These are phyloP conservation scores for Azorinus chamasolen DNA, from an alignment of 2,888 invertebrate genomes.

Conservation along the genomic window DNA sequence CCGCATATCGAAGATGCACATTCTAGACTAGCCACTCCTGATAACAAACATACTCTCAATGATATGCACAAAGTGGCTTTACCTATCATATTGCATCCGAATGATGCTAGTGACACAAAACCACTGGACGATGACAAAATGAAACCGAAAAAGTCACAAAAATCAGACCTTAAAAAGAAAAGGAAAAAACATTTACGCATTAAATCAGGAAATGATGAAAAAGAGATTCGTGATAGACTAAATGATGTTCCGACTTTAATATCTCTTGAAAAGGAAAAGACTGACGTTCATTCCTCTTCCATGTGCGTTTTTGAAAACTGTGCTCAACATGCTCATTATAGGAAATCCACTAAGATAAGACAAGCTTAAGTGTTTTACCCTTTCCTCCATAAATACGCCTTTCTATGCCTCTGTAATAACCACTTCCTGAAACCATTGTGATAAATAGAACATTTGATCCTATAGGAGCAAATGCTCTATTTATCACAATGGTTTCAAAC, in stretches of 20 bases:
- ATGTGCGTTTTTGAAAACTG: slow-evolving; percentile 72
- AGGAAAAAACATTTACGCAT: slow-evolving; percentile 46
- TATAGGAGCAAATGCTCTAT: no score
- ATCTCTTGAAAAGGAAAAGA: slow-evolving; percentile 63
- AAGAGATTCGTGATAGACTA: slow-evolving; percentile 60
- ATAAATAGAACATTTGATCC: no score
- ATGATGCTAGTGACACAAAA: slow-evolving; percentile 22
- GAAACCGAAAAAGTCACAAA: slow-evolving; percentile 23
- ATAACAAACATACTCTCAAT: slow-evolving; percentile 19
- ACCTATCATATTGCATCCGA: slow-evolving; percentile 53
- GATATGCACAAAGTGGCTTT: slow-evolving; percentile 30
- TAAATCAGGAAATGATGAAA: slow-evolving; percentile 58
- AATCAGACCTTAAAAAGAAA: slow-evolving; percentile 45
- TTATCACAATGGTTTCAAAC: no score
- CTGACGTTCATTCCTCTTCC: slow-evolving; percentile 51
- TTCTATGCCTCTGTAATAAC: no score
- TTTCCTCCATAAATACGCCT: no score
- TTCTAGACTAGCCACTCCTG: slow-evolving; percentile 55
- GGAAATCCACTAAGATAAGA: slow-evolving; percentile 49
- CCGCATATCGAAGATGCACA: slow-evolving; percentile 62
- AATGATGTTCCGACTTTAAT: slow-evolving; percentile 73
- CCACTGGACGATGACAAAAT: slow-evolving; percentile 32
- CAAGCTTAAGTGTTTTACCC: no score
- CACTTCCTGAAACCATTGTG: no score
- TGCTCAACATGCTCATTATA: slow-evolving; percentile 50